Conservation (phyloP, 2,113 vertebrate genomes). For the Otus sunia region DNA sequence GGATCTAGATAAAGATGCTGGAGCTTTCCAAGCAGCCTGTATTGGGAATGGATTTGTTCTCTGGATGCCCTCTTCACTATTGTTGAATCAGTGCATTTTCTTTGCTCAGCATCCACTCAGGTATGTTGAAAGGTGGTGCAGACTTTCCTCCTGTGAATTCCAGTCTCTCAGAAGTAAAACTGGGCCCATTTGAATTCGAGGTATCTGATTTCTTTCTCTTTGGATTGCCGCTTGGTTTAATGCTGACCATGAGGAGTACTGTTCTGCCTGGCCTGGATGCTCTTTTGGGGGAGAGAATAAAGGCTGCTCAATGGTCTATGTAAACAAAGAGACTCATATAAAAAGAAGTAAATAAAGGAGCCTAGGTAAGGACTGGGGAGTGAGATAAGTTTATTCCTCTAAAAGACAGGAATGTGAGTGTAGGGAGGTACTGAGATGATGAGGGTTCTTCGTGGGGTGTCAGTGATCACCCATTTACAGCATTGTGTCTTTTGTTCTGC, state of each 20-base stretch:
- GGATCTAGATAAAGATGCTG: neutral
- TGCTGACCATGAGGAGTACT: constrained; percentile 94
- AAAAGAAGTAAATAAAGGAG: neutral
- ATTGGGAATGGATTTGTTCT: neutral
- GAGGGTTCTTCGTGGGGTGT: neutral
- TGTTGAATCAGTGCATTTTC: neutral
- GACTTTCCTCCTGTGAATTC: constrained; percentile 74
- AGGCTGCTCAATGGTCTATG: neutral
- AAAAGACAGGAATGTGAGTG: neutral
- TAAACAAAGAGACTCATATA: neutral
- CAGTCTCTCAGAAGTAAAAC: constrained; percentile 77
- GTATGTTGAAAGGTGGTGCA: constrained; percentile 81
- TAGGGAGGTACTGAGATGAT: neutral
- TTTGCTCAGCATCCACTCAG: constrained; percentile 76
- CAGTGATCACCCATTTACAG: neutral
- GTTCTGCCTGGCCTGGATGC: constrained; percentile 87
- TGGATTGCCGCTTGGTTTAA: constrained; percentile 91
- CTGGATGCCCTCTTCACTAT: neutral
- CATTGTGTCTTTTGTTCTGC: neutral
- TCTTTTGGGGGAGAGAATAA: neutral
- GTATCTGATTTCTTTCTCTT: constrained; percentile 96
- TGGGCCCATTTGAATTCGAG: constrained; percentile 91
- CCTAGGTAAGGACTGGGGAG: neutral
- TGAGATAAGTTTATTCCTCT: neutral
- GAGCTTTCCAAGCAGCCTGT: neutral